Evolutionary conservation across 2,113 vertebrate genomes (phyloP).

Genomic region (Sciurus niger): DNA sequence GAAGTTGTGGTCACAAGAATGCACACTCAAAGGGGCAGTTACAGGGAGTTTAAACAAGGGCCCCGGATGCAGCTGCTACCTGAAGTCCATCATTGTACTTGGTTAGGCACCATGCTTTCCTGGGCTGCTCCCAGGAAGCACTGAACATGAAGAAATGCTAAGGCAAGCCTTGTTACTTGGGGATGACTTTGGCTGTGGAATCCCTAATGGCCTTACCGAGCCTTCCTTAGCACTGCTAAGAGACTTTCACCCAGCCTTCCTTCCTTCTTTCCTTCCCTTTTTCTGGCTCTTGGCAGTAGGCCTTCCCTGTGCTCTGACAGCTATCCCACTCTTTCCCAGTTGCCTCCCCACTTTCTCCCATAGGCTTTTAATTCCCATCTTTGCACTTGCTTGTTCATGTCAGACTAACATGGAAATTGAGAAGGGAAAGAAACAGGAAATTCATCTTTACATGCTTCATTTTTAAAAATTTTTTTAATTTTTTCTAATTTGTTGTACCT

Average conservation of each 20-base stretch:
- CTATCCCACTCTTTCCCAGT: neutral
- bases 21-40: neutral
- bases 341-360: neutral
- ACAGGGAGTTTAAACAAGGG: neutral
- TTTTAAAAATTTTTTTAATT: neutral
- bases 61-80: neutral
- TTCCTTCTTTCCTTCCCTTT: neutral
- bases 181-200: neutral
- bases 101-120: neutral
- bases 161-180: accelerated
- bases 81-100: neutral
- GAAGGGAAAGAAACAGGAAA: neutral
- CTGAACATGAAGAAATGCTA: neutral
- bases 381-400: neutral
- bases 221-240: neutral
- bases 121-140: neutral
- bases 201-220: neutral
- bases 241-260: neutral
- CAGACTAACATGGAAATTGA: neutral
- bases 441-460: neutral
- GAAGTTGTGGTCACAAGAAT: neutral
- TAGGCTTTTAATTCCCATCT: neutral
- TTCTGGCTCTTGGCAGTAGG: neutral
- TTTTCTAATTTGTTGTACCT: neutral
- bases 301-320: neutral